A percentile compares a stretch with the other conserved stretches of the same genome.
Evolutionary conservation across 2,888 invertebrate genomes (phyloP).

Genomic region (Melieria picta): DNA sequence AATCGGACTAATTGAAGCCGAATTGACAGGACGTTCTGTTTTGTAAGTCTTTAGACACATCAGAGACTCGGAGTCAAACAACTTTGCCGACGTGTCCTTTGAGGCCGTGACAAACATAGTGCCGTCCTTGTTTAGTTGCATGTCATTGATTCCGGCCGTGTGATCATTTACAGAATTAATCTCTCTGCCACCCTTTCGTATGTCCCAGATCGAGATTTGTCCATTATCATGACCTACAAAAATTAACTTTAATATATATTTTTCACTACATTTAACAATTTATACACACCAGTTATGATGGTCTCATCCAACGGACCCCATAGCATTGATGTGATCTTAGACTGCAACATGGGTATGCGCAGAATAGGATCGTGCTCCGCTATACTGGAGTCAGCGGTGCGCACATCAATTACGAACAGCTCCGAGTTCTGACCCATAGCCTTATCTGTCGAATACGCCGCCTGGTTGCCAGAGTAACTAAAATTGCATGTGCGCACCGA

Average conservation of each 20-base stretch:
- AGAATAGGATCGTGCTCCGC: constrained; percentile 78
- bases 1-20: constrained; percentile 95
- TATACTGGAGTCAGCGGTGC: constrained; percentile 78
- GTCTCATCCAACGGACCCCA: constrained; percentile 96
- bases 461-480: constrained; percentile 91
- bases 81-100: constrained; percentile 94
- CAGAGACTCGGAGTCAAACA: constrained; percentile 90
- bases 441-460: constrained; percentile 93
- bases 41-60: constrained; percentile 93
- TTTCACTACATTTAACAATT: too few relatives aligned
- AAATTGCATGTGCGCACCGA: constrained; percentile 93
- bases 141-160: constrained; percentile 89
- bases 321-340: constrained; percentile 90
- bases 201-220: constrained; percentile 91
- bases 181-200: constrained; percentile 87
- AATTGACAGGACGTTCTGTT: constrained; percentile 97
- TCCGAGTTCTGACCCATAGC: constrained; percentile 92
- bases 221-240: constrained; percentile 86
- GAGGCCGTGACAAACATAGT: constrained; percentile 98
- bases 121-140: constrained; percentile 93
- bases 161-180: constrained; percentile 84
- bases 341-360: constrained; percentile 80
- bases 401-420: constrained; percentile 86
- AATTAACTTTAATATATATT: neutral
- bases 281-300: constrained; percentile 76